phyloP scores from a whole-genome alignment of 2,888 invertebrate species.

The Trachelus tabidus region DNA sequence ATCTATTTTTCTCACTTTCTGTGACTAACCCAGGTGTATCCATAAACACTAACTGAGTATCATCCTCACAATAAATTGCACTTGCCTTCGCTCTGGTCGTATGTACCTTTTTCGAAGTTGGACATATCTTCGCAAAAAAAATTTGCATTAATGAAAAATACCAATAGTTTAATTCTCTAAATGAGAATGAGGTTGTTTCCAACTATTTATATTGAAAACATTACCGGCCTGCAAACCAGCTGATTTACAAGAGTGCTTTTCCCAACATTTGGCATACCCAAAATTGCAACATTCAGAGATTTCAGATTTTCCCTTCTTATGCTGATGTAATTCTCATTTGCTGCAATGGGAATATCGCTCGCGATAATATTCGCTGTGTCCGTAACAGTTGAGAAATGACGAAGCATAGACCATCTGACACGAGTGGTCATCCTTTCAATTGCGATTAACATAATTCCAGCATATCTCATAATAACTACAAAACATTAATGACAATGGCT shows the following conservation, averaged over 20 bases:
- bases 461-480: too few relatives aligned
- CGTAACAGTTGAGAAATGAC: too few relatives aligned
- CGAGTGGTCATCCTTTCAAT: too few relatives aligned
- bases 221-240: conserved; percentile 82
- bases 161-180: background rate
- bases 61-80: conserved; percentile 79
- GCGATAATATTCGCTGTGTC: too few relatives aligned
- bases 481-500: too few relatives aligned
- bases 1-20: conserved; percentile 74
- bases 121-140: conserved; percentile 77
- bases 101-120: conserved; percentile 91
- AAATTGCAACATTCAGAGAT: conserved; percentile 82
- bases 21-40: conserved; percentile 94
- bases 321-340: conserved; percentile 7
- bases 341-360: too few relatives aligned
- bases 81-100: conserved; percentile 82
- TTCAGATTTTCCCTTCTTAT: conserved; percentile 37
- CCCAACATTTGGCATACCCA: conserved; percentile 95
- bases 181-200: background rate
- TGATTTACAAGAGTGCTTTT: conserved; percentile 95
- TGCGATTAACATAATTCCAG: too few relatives aligned
- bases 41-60: conserved; percentile 89
- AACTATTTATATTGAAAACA: background rate
- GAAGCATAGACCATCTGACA: too few relatives aligned
- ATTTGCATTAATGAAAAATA: conserved; percentile 19